Evolutionary conservation across 1,140 invertebrate genomes (phyloP).

Genomic region (Penaeus chinensis): DNA sequence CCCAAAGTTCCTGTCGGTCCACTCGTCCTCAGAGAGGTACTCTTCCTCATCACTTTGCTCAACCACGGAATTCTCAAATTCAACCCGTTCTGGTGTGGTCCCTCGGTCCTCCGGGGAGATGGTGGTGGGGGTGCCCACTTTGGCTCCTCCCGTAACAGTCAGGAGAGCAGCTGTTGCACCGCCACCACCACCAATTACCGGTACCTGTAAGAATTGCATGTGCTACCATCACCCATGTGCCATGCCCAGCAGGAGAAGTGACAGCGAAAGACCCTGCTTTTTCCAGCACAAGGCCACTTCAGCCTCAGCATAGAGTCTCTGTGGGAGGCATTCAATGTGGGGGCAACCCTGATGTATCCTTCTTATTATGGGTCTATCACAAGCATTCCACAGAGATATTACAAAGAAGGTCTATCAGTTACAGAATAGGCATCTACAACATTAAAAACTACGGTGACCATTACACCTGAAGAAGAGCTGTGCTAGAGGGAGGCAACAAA

Average conservation of each 20-base stretch:
- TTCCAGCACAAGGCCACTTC: too few species aligned
- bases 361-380: not conserved
- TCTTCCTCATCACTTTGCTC: slow-evolving; percentile 68
- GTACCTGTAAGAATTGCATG: slow-evolving; percentile 52
- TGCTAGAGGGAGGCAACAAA: not conserved
- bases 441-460: slow-evolving; percentile 6
- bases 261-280: not conserved
- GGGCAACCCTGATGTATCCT: too few species aligned
- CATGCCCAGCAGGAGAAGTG: slow-evolving; percentile 31
- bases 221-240: slow-evolving; percentile 42
- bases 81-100: slow-evolving; percentile 85
- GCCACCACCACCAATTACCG: slow-evolving; percentile 13
- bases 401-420: too few species aligned
- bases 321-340: not conserved
- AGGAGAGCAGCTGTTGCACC: slow-evolving; percentile 7
- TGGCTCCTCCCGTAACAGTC: slow-evolving; percentile 14
- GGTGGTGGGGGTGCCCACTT: slow-evolving; percentile 58
- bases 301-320: not conserved
- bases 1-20: slow-evolving; percentile 91
- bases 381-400: slow-evolving; percentile 22
- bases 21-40: slow-evolving; percentile 76
- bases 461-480: slow-evolving; percentile 30
- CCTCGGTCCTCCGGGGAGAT: slow-evolving; percentile 66
- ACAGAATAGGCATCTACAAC: not conserved
- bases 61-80: slow-evolving; percentile 78